Evolutionary conservation across 2,113 vertebrate genomes (phyloP).

Genomic region (Myotis yumanensis): DNA sequence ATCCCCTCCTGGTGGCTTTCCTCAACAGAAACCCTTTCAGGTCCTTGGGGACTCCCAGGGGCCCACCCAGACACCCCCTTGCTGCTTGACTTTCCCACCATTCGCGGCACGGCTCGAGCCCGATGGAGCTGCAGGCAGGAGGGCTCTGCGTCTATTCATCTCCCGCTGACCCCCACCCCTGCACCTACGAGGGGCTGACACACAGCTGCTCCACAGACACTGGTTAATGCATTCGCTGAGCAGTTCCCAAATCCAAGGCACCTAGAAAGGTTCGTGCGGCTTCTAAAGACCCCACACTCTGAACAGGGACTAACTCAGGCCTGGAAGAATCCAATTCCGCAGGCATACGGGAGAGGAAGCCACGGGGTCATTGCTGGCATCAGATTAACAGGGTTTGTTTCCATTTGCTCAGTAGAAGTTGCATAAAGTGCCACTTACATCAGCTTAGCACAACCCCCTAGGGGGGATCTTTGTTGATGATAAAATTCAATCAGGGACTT

Average conservation of each 20-base stretch:
- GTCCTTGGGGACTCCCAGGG: neutral
- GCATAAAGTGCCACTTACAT: fast-evolving
- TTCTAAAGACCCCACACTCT: neutral
- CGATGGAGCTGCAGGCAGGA: too few relatives aligned
- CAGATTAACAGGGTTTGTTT: slow-evolving; percentile 67
- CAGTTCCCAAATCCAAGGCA: neutral
- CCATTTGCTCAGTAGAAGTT: slow-evolving; percentile 52
- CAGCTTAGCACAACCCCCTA: neutral
- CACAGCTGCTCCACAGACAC: fast-evolving
- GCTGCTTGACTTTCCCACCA: fast-evolving
- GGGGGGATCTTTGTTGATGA: fast-evolving
- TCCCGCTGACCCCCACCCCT: fast-evolving
- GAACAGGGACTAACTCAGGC: neutral
- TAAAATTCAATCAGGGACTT: neutral
- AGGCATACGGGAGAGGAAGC: slow-evolving; percentile 79
- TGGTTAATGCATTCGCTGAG: fast-evolving
- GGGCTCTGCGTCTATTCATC: fast-evolving
- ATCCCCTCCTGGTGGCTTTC: neutral
- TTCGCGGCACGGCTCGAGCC: fast-evolving
- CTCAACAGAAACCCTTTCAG: neutral
- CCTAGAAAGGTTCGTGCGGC: fast-evolving
- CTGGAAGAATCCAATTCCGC: slow-evolving; percentile 51
- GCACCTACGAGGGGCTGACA: fast-evolving
- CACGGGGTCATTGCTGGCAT: neutral
- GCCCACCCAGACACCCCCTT: too few relatives aligned